Conservation (phyloP, 2,797 vertebrate species). For the Sebastiscus albofasciatus region DNA sequence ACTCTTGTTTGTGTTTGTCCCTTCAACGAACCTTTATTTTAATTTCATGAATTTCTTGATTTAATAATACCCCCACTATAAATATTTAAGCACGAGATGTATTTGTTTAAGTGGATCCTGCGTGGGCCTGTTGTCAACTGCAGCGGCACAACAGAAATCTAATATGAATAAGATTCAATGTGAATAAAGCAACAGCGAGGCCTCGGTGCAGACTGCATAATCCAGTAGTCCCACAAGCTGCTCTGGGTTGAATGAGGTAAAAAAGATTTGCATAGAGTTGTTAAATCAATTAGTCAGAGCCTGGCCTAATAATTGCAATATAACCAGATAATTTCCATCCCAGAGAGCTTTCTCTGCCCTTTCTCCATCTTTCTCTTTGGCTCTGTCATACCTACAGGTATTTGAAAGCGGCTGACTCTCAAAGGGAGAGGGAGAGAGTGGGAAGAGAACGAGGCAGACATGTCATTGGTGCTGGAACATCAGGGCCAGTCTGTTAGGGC, state of each 20-base stretch:
- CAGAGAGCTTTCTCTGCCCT: slow-evolving; percentile 4
- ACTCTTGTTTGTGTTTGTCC: slow-evolving; percentile 24
- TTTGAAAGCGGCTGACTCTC: slow-evolving; percentile 39
- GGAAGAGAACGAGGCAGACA: slow-evolving; percentile 39
- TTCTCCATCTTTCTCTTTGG: slow-evolving; percentile 16
- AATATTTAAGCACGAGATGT: slow-evolving; percentile 47
- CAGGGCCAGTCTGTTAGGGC: slow-evolving; percentile 68
- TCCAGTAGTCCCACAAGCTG: slow-evolving; percentile 48
- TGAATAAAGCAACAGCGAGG: slow-evolving; percentile 43
- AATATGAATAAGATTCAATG: slow-evolving; percentile 50
- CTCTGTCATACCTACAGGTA: slow-evolving; percentile 39
- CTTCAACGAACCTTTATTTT: slow-evolving; percentile 10
- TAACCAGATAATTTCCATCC: slow-evolving; percentile 43
- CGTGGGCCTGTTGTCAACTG: slow-evolving; percentile 44
- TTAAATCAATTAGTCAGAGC: slow-evolving; percentile 64
- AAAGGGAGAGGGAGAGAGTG: slow-evolving; percentile 18
- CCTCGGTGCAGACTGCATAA: slow-evolving; percentile 50
- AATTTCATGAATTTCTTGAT: slow-evolving; percentile 29
- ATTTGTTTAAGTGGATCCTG: slow-evolving; percentile 29
- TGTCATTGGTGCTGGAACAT: slow-evolving; percentile 53
- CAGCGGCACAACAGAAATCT: slow-evolving; percentile 34
- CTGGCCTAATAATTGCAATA: slow-evolving; percentile 45
- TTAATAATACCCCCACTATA: slow-evolving; percentile 22
- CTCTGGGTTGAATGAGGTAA: slow-evolving; percentile 42
- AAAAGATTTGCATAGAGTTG: slow-evolving; percentile 36